Percentiles rank a stretch among this genome's conserved stretches.
Conservation (phyloP, 2,888 invertebrate genomes). For the Furcula furcula region DNA sequence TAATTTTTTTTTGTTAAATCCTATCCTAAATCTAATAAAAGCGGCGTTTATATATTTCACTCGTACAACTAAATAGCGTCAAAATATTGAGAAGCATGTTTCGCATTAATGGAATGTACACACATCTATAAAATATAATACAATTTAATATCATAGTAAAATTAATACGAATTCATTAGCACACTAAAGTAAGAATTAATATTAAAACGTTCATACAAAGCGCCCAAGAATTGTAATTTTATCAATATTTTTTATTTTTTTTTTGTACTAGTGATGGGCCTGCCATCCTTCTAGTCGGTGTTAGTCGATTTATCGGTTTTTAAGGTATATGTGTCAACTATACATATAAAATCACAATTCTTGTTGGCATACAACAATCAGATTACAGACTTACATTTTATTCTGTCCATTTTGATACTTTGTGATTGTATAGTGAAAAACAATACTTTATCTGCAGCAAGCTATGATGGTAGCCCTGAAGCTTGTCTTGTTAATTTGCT, state of each 20-base stretch:
- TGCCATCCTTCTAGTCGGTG: constrained; percentile 35
- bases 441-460: no score
- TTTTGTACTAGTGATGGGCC: constrained; percentile 36
- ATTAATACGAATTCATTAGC: constrained; percentile 79
- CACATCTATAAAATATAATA: constrained; percentile 73
- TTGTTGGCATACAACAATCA: constrained; percentile 38
- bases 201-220: constrained; percentile 57
- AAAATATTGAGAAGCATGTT: constrained; percentile 64
- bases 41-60: no score
- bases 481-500: no score
- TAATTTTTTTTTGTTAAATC: no score
- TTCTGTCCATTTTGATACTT: constrained; percentile 19
- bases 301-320: constrained; percentile 17
- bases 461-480: no score
- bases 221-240: constrained; percentile 59
- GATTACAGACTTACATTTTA: constrained; percentile 35
- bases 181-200: constrained; percentile 78
- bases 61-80: constrained; percentile 11
- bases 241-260: constrained; percentile 18
- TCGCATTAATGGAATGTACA: constrained; percentile 75
- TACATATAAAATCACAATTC: constrained; percentile 41
- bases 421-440: constrained; percentile 37
- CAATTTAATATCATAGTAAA: constrained; percentile 70
- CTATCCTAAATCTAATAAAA: constrained; percentile 4
- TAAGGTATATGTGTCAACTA: constrained; percentile 6